Base-by-base conservation (phyloP, 2,797 vertebrate genomes). In the Myripristis murdjan region DNA sequence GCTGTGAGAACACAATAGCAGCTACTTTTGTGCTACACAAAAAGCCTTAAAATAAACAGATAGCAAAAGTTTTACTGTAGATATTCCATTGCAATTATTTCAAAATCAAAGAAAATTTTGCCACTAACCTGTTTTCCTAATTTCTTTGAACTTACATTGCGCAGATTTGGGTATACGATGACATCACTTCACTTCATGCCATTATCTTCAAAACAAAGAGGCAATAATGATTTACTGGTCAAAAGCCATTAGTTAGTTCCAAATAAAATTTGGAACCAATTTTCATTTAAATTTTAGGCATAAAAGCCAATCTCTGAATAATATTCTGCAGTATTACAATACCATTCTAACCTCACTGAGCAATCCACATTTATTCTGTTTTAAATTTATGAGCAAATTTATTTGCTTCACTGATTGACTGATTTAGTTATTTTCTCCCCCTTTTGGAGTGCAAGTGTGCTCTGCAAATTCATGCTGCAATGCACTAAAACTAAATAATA, bases 1-100 rank as follows among this genome's bases (percentile, higher is more conserved):
- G 47, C 68, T 46, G 16, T 16, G 61, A 84, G 73, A 66, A 64
- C 37, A 18, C 55, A n/a, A n/a, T 5, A 83, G 77, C 70, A 55
- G 31, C 39, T 56, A 68, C 31, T 24, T 12, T 71, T 79, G 73
- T 68, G 20, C 64, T 64, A 31, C 62, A 72, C n/a, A n/a, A 74
- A 68, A 56, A 73, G 28, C 22, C 11, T 64, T 23, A 37, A 14
- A 56, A 20, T 39, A 39, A 39, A 52, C 14, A 49, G 10, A 70
- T 14, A 31, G 35, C 44, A 41, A 49, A 57, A 48, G 56, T 47
- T 68, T 64, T 59, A 39, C 31, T 75, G 75, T 26, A 10, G 35
- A 61, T 48, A 41, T 41, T 7, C 55, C 9, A 7, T 18, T 15
- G 35, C 18, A 52, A 41, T n/a, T 35, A 31, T 53, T 67, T 47